These are phyloP conservation scores for Hyposoter didymator DNA, from an alignment of 2,888 invertebrate species.

Conservation along the genomic window DNA sequence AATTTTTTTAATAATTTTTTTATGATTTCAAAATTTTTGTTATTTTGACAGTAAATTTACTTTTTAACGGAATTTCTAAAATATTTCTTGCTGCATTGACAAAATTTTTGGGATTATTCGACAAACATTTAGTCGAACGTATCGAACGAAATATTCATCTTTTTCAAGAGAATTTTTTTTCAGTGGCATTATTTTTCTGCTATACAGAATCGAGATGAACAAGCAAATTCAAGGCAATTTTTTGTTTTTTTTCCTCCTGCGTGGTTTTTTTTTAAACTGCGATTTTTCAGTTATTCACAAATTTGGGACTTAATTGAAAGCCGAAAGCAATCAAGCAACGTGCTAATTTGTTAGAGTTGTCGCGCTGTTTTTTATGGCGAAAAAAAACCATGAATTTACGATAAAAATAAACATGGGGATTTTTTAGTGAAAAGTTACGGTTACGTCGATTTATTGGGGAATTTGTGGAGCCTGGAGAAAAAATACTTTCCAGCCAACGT, in stretches of 20 bases:
- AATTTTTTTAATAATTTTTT: too few relatives aligned
- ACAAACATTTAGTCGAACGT: too few relatives aligned
- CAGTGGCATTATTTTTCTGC: too few relatives aligned
- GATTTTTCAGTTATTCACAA: not conserved
- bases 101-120: too few relatives aligned
- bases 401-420: not conserved
- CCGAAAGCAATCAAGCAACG: not conserved
- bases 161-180: too few relatives aligned
- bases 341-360: not conserved
- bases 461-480: not conserved
- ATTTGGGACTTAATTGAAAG: not conserved
- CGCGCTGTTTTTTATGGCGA: not conserved
- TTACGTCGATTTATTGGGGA: too few relatives aligned
- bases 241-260: not conserved
- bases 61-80: too few relatives aligned
- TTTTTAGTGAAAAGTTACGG: not conserved
- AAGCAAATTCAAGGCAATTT: not conserved
- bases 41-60: too few relatives aligned
- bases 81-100: too few relatives aligned
- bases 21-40: too few relatives aligned
- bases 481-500: not conserved
- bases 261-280: too few relatives aligned
- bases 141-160: too few relatives aligned
- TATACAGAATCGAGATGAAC: not conserved
- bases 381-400: not conserved